phyloP scores from a whole-genome alignment of 1,140 invertebrate genomes.

The Propsilocerus akamusi region DNA sequence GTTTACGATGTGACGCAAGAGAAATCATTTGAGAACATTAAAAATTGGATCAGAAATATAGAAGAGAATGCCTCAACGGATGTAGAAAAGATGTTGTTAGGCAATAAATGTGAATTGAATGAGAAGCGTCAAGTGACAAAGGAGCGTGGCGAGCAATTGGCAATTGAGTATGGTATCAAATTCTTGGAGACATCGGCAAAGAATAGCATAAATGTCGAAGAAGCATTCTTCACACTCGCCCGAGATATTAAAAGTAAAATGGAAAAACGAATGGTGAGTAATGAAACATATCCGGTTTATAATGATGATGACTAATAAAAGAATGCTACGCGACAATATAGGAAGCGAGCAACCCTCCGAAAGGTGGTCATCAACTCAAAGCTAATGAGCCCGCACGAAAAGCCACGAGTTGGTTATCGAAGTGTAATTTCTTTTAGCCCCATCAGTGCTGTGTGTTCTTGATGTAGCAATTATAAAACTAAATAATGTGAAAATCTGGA shows the following conservation, averaged over 20 bases:
- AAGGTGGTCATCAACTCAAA: slow-evolving; percentile 50
- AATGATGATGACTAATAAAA: slow-evolving; percentile 8
- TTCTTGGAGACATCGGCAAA: slow-evolving; percentile 90
- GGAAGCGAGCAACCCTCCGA: slow-evolving; percentile 63
- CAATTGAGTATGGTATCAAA: slow-evolving; percentile 79
- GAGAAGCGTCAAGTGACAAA: slow-evolving; percentile 65
- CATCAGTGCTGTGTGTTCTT: too few species aligned
- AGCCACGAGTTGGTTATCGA: slow-evolving; percentile 47
- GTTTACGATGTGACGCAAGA: slow-evolving; percentile 98
- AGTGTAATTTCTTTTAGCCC: slow-evolving; percentile 57
- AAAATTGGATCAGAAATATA: slow-evolving; percentile 97
- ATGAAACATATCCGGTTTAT: neutral
- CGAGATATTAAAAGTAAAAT: slow-evolving; percentile 89
- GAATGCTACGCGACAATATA: too few species aligned
- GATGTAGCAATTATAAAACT: too few species aligned
- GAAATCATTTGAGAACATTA: slow-evolving; percentile 97
- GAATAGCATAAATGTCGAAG: slow-evolving; percentile 77
- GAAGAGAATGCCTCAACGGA: slow-evolving; percentile 90
- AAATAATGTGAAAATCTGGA: too few species aligned
- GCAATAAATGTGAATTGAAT: slow-evolving; percentile 86
- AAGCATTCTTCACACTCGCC: slow-evolving; percentile 82
- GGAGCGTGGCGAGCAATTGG: slow-evolving; percentile 55
- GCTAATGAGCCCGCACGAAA: slow-evolving; percentile 47
- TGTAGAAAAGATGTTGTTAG: slow-evolving; percentile 89
- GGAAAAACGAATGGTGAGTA: slow-evolving; percentile 82